Evolutionary conservation across 2,113 vertebrate species (phyloP).

Genomic region (Phocoena phocoena): DNA sequence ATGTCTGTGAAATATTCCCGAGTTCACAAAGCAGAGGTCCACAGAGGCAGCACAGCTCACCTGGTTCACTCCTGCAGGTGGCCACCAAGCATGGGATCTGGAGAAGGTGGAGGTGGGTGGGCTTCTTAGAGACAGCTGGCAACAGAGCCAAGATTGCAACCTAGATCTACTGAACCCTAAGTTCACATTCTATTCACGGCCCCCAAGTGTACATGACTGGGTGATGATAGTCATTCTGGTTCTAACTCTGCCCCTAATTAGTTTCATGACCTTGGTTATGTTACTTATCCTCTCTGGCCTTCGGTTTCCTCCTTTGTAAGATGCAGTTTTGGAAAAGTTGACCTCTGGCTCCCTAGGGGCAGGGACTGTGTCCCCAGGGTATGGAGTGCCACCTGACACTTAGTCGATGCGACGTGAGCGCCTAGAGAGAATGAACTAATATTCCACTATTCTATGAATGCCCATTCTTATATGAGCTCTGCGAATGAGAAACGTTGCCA

Average conservation of each 20-base stretch:
- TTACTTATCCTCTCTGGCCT: not conserved
- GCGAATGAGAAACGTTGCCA: not conserved
- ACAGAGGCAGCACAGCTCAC: not conserved
- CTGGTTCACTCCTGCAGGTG: not conserved
- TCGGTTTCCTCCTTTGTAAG: not conserved
- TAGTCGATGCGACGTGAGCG: rapidly evolving
- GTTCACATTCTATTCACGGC: not conserved
- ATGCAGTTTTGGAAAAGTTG: not conserved
- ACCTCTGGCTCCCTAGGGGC: not conserved
- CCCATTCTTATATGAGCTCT: not conserved
- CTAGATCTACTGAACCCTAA: not conserved
- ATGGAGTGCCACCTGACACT: not conserved
- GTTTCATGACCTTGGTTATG: not conserved
- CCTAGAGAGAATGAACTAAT: too few species aligned
- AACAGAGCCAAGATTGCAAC: not conserved
- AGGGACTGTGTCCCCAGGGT: not conserved
- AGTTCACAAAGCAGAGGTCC: conserved; percentile 17
- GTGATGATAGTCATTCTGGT: too few species aligned
- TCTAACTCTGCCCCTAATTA: not conserved
- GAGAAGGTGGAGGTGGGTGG: not conserved
- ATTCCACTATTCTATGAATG: not conserved
- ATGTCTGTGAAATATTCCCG: conserved; percentile 37
- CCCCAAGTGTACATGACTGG: not conserved
- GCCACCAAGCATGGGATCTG: not conserved
- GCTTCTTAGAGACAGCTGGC: not conserved